Evolutionary conservation across 2,888 invertebrate species (phyloP), one percentile per base, ranked within the genome.

Genomic region (Platypus cylindrus): DNA sequence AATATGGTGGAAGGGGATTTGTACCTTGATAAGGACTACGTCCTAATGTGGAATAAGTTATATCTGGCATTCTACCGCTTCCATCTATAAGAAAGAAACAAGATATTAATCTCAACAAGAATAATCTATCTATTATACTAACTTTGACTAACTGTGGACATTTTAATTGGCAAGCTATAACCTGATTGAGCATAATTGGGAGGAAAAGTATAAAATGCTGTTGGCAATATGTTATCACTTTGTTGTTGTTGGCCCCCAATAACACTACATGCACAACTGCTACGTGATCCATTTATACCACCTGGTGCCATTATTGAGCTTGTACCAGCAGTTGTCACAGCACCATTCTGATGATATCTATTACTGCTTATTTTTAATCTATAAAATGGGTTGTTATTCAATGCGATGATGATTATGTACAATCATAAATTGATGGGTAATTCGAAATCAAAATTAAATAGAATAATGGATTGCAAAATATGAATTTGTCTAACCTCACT

Each of bases 271-370:
- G 60, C 62, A 43, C 71, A 71, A 22, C 72, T 70, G 53, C 71
- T 73, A 27, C 67, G 67, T 14, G 41, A 45, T 49, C 49, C 24
- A 45, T 41, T 30, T 45, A 50, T 38, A 50, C 47, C 38, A 50
- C 47, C 33, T 11, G 43, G 43, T 3, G 40, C 43, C 14, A 43
- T 33, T 9, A 43, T 49, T 1, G 48, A 66, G 32, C 74, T 75
- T 45, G 67, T 71, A 66, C 71, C n/a, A n/a, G n/a, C n/a, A n/a
- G n/a, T n/a, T 27, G 75, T 75, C 42, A 78, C 56, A 1, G 78
- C 76, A n/a, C 74, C 76, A n/a, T n/a, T n/a, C n/a, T n/a, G n/a
- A n/a, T n/a, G 68, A 45, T 79, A 80, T 27, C 78, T 78, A 71
- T 74, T 81, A 74, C 41, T 78, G 66, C 50, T 51, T 56, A 60